Base-by-base conservation (phyloP, 2,888 invertebrate species). In the Drosophila mimetica region DNA sequence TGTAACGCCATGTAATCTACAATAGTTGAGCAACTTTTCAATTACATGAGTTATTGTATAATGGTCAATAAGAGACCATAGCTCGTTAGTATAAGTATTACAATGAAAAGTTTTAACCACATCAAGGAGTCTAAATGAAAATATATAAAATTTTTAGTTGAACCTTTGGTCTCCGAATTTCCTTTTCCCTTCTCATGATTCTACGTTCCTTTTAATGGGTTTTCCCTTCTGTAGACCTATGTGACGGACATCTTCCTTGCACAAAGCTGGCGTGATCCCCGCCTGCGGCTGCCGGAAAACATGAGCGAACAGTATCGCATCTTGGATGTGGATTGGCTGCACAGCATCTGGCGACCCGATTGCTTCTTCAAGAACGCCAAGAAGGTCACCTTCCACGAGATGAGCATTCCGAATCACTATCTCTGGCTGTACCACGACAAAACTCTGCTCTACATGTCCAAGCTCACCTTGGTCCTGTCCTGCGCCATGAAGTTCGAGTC, bases 401-500 rank as follows among this genome's bases (percentile, higher is more conserved):
- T 97, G 97, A 97, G 97, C 90, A 97, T 97, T 90, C 97, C 97
- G 0, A 97, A 97, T 90, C 97, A 97, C 91, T 97, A 97, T 90
- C 93, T 97, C 11, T 97, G 97, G 97, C 91, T 97, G 67, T 97
- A 97, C 86, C 96, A 97, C 87, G 97, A 97, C 90, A 97, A 97
- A 92, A 97, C 97, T 0, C 92, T 97, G 71, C 94, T 97, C 28
- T 97, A 97, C 91, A 97, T 97, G 97, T 97, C 97, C 37, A 97
- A 97, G 96, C 92, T 98, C 77, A 97, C 97, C 0, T 90, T 98
- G 78, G 97, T 97, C 0, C 92, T 98, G 30, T 97, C 97, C 0
- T 98, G 98, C 91, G 97, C 97, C 2, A 98, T 98, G 98, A 97
- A 97, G 92, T 97, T 98, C 82, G 97, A 97, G 89, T 95, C 97